A percentile compares a stretch with the other conserved stretches of the same genome.
Conservation (phyloP, 2,113 vertebrate genomes). For the Vanacampus margaritifer region DNA sequence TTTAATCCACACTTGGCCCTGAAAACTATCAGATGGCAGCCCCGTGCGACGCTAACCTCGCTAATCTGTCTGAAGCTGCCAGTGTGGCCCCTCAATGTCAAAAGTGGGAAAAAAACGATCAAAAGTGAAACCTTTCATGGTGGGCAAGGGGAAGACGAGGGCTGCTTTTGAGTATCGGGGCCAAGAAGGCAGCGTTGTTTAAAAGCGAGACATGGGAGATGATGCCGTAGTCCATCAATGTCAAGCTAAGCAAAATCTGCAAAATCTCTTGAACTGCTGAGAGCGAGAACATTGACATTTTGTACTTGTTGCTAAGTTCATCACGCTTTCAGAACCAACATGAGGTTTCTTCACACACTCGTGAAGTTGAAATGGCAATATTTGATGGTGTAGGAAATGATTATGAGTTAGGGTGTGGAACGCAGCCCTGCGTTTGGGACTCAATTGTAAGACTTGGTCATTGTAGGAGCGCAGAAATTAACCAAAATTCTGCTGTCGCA, state of each 20-base stretch:
- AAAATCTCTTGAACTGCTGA: neutral
- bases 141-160: neutral
- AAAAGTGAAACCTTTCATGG: neutral
- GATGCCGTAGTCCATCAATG: constrained; percentile 36
- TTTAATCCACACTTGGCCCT: constrained; percentile 59
- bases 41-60: constrained; percentile 1
- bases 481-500: too few species aligned
- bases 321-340: neutral
- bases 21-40: constrained; percentile 47
- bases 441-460: neutral
- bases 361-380: neutral
- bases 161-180: constrained; percentile 25
- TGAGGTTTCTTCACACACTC: neutral
- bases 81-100: neutral
- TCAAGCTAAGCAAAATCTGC: constrained; percentile 7
- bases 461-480: neutral
- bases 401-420: too few species aligned
- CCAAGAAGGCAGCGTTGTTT: constrained; percentile 21
- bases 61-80: constrained; percentile 24
- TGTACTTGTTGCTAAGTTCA: neutral
- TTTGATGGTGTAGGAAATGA: too few species aligned
- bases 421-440: too few species aligned
- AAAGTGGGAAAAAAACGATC: neutral
- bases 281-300: neutral
- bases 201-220: too few species aligned